Evolutionary conservation across 1,140 invertebrate genomes (phyloP), one percentile per base, ranked within the genome.

Genomic region (Microplitis mediator): DNA sequence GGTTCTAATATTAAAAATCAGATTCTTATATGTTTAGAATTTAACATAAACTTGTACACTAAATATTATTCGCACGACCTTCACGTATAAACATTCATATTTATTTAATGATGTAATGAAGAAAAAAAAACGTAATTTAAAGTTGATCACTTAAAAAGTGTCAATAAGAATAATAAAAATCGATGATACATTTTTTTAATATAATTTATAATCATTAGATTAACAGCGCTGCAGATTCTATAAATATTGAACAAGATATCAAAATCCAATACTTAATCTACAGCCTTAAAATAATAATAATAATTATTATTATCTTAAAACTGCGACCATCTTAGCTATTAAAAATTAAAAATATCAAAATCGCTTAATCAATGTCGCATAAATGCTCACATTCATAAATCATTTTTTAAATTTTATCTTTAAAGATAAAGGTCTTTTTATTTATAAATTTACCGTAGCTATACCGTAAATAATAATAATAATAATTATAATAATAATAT

Each of bases 171-270:
- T 54, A 54, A 11, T 54, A 54, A 54, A 54, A 54, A 13, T 52
- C 51, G n/a, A 13, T 52, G n/a, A n/a, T 54, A 54, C 51, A 54
- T 16, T n/a, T 2, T 13, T 16, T 68, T 69, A 58, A 34, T 75
- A 76, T 78, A 31, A 78, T 77, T 80, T 80, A 66, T 77, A 80
- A 76, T 11, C 39, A 65, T 39, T 75, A 77, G 75, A 74, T 73
- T 80, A 78, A 77, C 51, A 50, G 13, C 72, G 45, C 74, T 69
- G 64, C 14, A 60, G 32, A 67, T 72, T 11, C 4, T 54, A 54
- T 16, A 11, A 54, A 16, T 54, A 54, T 3, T 54, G n/a, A 54
- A 16, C 14, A 54, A 5, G 16, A 54, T 54, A 54, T 54, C 16
- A n/a, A 54, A 16, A n/a, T 5, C 23, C 23, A 23, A 14, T n/a